phyloP scores from a whole-genome alignment of 2,797 vertebrate genomes.

The Pipistrellus pygmaeus region DNA sequence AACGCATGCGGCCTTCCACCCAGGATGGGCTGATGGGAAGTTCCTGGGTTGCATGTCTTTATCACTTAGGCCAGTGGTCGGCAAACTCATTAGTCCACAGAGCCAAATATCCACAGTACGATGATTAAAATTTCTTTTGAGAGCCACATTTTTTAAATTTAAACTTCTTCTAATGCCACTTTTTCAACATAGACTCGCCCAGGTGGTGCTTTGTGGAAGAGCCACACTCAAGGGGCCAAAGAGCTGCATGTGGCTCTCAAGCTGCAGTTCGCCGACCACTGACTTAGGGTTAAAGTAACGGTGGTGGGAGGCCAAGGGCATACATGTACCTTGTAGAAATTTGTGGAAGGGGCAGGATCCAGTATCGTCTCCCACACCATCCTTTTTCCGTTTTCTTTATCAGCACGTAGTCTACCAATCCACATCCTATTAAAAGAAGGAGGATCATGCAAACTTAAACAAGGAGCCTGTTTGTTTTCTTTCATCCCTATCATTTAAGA shows the following conservation, averaged over 20 bases:
- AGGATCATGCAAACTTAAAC: conserved; percentile 86
- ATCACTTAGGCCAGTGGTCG: background rate
- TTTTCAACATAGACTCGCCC: too few species aligned
- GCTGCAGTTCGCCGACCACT: too few species aligned
- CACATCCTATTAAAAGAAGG: conserved; percentile 73
- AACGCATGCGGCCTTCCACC: background rate
- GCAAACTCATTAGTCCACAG: too few species aligned
- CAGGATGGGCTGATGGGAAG: background rate
- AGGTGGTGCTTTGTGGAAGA: too few species aligned
- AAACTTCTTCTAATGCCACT: too few species aligned
- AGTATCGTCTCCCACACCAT: background rate
- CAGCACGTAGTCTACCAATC: conserved; percentile 66
- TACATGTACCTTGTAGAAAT: background rate
- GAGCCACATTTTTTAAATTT: too few species aligned
- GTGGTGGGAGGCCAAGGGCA: background rate
- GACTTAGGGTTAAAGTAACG: background rate
- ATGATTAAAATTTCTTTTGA: too few species aligned
- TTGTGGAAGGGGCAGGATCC: background rate
- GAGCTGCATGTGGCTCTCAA: too few species aligned
- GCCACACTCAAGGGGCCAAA: too few species aligned
- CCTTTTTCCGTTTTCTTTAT: conserved; percentile 21
- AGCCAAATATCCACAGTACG: too few species aligned
- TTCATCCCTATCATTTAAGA: conserved; percentile 84
- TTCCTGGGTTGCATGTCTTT: background rate
- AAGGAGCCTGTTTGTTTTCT: conserved; percentile 86